Conservation (phyloP, 2,113 vertebrate species). For the Ailurus styani region DNA sequence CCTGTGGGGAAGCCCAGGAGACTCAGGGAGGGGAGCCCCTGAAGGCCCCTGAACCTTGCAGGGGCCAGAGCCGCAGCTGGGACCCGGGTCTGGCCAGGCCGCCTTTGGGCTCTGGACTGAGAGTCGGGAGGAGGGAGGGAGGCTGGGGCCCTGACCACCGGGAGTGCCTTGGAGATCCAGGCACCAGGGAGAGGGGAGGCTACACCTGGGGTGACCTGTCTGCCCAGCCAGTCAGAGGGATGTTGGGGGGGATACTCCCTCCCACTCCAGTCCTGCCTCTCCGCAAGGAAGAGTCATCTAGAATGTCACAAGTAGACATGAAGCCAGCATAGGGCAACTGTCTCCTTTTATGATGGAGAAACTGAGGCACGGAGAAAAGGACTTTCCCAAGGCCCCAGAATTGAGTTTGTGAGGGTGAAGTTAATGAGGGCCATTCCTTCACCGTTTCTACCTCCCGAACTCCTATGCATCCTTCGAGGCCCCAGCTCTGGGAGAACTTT, state of each 20-base stretch:
- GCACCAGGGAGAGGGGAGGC: no score
- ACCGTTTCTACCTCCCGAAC: neutral
- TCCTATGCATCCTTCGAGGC: neutral
- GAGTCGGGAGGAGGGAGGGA: no score
- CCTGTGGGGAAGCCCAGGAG: neutral
- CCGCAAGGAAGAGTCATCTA: neutral
- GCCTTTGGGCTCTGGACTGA: neutral
- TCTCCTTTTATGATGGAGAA: neutral
- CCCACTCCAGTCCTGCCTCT: neutral
- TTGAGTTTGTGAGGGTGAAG: neutral
- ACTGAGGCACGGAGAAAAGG: neutral
- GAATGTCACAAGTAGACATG: neutral
- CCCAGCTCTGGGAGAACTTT: neutral
- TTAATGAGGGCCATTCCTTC: neutral
- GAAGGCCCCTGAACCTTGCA: neutral
- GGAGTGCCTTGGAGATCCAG: neutral
- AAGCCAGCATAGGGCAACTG: neutral
- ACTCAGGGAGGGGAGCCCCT: neutral
- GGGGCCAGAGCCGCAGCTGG: neutral
- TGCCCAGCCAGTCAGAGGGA: neutral
- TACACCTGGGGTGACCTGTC: neutral
- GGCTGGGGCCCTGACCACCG: neutral
- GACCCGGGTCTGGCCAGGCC: neutral
- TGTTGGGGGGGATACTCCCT: neutral
- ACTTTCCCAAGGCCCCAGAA: neutral